Evolutionary conservation across 2,888 invertebrate genomes (phyloP), one percentile per base, ranked within the genome.

Genomic region (Acanthococcus lagerstroemiae): DNA sequence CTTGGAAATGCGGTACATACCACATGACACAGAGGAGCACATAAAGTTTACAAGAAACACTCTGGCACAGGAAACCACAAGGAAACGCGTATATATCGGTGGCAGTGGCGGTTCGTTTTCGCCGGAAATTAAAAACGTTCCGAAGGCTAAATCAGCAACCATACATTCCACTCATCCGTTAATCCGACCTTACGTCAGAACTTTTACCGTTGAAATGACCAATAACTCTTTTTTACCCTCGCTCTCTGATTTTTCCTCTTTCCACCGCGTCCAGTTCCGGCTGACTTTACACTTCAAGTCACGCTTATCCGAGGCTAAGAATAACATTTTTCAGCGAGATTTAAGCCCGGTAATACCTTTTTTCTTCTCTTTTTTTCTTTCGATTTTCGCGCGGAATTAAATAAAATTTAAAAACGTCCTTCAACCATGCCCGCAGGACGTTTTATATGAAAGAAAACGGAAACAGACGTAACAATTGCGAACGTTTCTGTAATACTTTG

Each of bases 151-250:
- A 55, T 55, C 55, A 55, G 55, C 55, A 24, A 55, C 55, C 55
- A 55, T 55, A 55, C 55, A 55, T 55, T 55, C 26, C 55, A 55
- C 55, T 55, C 55, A 55, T 55, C 55, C 55, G 55, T 55, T 55
- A 55, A 55, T 55, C 26, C 55, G 55, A 55, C 55, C 55, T 55
- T 55, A 55, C 55, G 55, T 55, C 55, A 55, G 55, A 55, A 30
- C 55, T 55, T 27, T 30, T 54, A 54, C 21, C 25, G 54, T 54
- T 26, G 17, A 12, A 55, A 55, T 55, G 55, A 55, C 55, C 55
- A 55, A 55, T 55, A 55, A 55, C 27, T 27, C 19, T 26, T 25
- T 55, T 26, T 19, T 27, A 22, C 19, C 24, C 26, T 26, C 7
- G 19, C 21, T 26, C 27, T 26, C 6, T 12, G 17, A 26, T 15